Evolutionary conservation across 2,888 invertebrate genomes (phyloP), one percentile per base, ranked within the genome.

Genomic region (Melanophora roralis): DNA sequence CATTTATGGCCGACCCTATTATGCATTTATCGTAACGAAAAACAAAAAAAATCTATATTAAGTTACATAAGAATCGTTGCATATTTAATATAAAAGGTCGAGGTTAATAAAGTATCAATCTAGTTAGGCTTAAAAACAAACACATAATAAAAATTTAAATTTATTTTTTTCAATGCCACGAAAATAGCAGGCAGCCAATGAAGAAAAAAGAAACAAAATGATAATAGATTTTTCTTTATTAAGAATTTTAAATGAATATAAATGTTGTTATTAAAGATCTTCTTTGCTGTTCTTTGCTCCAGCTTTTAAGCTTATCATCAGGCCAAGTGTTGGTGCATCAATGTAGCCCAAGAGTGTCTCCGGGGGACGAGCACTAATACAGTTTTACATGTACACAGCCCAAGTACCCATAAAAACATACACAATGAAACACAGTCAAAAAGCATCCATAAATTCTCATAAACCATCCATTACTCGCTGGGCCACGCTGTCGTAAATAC

Each of bases 91-190:
- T 40, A 38, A 23, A n/a, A 40, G 51, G 71, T 68, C 49, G 60
- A 64, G 75, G 67, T 73, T 73, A 80, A 80, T 80, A 80, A 80
- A 76, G 76, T 68, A 62, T 59, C 76, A 80, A 80, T 74, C 72
- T 68, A 55, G 72, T 72, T 76, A 59, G 72, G 55, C 68, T 76
- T 59, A 76, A 76, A 68, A 80, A 72, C 65, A 72, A 72, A 76
- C 80, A 80, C 80, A 51, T 80, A 80, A 80, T 80, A 80, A 80
- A 80, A 80, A 76, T 80, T 80, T 59, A 73, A 80, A 76, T 80
- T 73, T 72, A 60, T 77, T 49, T 27, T 3, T 45, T 36, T 68
- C 9, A 27, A 14, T 34, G 27, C 49, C 27, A n/a, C 62, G 21
- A 53, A 53, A 21, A 47, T 19, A 43, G 53, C 11, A 32, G 49